Evolutionary conservation across 30 jellyfish, hydroid and myxozoan genomes (phyloP), one percentile per base, ranked within the genome.

Genomic region (Mastigias papua): DNA sequence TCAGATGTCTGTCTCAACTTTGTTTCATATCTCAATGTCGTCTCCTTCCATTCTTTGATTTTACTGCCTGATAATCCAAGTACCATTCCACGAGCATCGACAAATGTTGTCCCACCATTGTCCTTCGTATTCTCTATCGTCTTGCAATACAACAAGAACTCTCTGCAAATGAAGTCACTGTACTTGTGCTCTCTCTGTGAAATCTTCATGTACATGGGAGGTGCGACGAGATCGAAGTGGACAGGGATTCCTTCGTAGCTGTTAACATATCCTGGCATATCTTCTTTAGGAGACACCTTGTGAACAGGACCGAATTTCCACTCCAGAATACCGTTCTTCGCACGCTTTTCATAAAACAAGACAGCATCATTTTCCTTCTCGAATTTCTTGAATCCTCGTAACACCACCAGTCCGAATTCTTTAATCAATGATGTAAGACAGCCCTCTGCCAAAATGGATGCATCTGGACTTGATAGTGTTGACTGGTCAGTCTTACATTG

Each of bases 381-480:
- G 49, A 86, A 86, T 21, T 86, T 72, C 16, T 62, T 33, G 69
- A 86, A 86, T 21, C 94, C 94, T 61, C 94, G 64, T n/a, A 86
- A 77, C 4, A 86, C 89, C 28, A 86, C 94, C 26, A 73, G 7
- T 35, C 94, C 94, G 65, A 86, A 86, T 51, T 86, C 94, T 63
- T 73, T 37, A 6, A 76, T 34, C 32, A 86, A 10, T 25, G 81
- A 26, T 7, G 84, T 34, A 68, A 22, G 28, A 81, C 71, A 63
- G 22, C 78, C 13, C 54, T 42, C 54, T 0, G 7, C 69, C 58
- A 11, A 74, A 11, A n/a, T 13, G 27, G 86, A 82, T 69, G 48
- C 77, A 48, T 29, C 23, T 51, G 58, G 78, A 27, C 37, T 23
- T 17, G 54, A 4, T 8, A 15, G 13, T 42, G 54, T 15, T 42